These are phyloP conservation scores for Vidua chalybeata DNA, from an alignment of 2,113 vertebrate genomes.

Conservation along the genomic window DNA sequence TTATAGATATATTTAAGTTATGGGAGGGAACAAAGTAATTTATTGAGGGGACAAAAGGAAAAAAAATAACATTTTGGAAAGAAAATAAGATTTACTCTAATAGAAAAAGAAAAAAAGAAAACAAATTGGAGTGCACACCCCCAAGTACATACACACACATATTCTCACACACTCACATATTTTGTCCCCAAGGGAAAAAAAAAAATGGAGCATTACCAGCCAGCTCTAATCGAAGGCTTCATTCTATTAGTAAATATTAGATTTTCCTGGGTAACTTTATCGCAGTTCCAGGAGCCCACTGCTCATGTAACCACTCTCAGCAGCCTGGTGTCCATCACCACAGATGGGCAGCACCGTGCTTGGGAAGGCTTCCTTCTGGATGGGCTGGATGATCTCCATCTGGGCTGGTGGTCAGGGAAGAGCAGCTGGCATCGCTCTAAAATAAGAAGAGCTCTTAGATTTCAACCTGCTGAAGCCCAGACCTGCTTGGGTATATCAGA, in stretches of 20 bases:
- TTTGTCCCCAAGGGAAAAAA: not conserved
- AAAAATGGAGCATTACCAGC: not conserved
- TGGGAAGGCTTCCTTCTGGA: not conserved
- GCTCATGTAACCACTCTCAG: not conserved
- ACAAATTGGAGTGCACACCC: not conserved
- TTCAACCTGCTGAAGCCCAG: not conserved
- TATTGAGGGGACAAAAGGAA: not conserved
- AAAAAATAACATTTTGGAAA: not conserved
- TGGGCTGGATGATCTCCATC: not conserved
- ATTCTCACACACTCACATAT: rapidly evolving
- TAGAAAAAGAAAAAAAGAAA: not conserved
- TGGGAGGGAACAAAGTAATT: not conserved
- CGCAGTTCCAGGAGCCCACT: not conserved
- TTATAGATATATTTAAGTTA: not conserved
- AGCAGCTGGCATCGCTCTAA: not conserved
- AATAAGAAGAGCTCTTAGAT: not conserved
- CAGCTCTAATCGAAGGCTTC: not conserved
- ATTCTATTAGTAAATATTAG: not conserved
- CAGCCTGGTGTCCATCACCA: not conserved
- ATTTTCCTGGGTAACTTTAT: not conserved
- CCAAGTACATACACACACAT: not conserved
- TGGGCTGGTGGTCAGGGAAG: not conserved
- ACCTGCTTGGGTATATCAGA: not conserved
- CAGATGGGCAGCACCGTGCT: not conserved
- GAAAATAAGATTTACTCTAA: not conserved